A percentile compares a stretch with the other conserved stretches of the same genome.
These are phyloP conservation scores for Cyprinella venusta DNA, from an alignment of 2,797 vertebrate species.

Conservation along the genomic window DNA sequence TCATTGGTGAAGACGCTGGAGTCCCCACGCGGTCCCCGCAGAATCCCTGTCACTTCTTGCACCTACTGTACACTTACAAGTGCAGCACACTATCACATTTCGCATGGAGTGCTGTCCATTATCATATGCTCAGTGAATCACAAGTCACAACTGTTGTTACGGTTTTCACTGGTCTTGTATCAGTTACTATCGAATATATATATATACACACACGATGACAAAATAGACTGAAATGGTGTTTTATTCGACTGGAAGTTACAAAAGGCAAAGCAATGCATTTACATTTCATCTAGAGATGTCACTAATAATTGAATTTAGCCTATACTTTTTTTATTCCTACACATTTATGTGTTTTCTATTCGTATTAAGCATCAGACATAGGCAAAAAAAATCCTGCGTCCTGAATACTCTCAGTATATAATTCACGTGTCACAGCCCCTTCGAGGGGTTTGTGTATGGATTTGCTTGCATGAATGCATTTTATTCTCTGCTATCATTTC, in stretches of 20 bases:
- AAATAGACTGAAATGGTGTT: neutral
- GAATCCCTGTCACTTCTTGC: constrained; percentile 12
- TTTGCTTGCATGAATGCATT: constrained; percentile 19
- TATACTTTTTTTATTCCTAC: too few relatives aligned
- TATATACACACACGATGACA: neutral
- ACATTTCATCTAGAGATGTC: neutral
- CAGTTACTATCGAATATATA: neutral
- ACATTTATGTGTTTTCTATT: too few relatives aligned
- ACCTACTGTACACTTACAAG: neutral
- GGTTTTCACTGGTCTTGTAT: constrained; percentile 10
- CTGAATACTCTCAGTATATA: neutral
- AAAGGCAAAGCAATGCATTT: neutral
- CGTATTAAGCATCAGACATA: neutral
- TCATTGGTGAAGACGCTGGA: neutral
- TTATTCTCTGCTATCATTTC: constrained; percentile 22
- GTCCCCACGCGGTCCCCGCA: constrained; percentile 1
- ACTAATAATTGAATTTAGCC: neutral
- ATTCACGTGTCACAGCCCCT: constrained; percentile 15
- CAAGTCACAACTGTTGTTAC: neutral
- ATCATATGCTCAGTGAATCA: constrained; percentile 18
- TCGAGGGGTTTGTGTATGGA: constrained; percentile 28
- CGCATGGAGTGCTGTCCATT: neutral
- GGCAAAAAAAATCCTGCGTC: neutral
- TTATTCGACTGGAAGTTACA: neutral
- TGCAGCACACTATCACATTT: constrained; percentile 8